Percentiles rank a stretch among this genome's conserved stretches.
These are phyloP conservation scores for Cynoglossus semilaevis DNA, from an alignment of 2,113 vertebrate species.

Conservation along the genomic window DNA sequence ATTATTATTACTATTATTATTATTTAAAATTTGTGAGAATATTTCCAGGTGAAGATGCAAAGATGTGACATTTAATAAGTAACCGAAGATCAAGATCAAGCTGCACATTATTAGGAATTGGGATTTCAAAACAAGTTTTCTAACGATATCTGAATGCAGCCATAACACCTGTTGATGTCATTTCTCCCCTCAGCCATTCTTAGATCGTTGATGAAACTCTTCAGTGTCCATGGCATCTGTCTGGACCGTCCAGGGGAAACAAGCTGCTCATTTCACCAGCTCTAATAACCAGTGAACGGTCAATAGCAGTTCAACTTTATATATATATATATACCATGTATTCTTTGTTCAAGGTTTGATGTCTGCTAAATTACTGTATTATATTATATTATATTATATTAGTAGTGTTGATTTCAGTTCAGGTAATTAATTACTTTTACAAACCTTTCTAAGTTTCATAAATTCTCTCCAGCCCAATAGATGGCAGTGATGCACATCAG, in stretches of 20 bases:
- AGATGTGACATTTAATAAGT: background rate
- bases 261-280: slow-evolving; percentile 22
- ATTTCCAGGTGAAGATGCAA: background rate
- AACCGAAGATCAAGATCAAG: background rate
- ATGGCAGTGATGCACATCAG: too few relatives aligned
- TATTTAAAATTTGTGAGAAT: background rate
- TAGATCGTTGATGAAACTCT: slow-evolving; percentile 37
- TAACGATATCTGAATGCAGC: slow-evolving; percentile 5
- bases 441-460: too few relatives aligned
- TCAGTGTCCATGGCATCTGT: slow-evolving; percentile 30
- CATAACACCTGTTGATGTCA: slow-evolving; percentile 59
- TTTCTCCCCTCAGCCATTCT: slow-evolving; percentile 16
- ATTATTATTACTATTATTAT: background rate
- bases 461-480: too few relatives aligned
- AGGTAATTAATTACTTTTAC: too few relatives aligned
- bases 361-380: too few relatives aligned
- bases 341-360: background rate
- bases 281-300: slow-evolving; percentile 16
- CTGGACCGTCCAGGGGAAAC: slow-evolving; percentile 15
- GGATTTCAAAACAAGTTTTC: background rate
- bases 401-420: too few relatives aligned
- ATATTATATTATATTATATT: too few relatives aligned
- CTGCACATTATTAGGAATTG: background rate
- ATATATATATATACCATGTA: background rate
- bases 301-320: background rate